Percentiles rank a stretch among this genome's conserved stretches.
Conservation (phyloP, 1,140 invertebrate genomes). For the Papilio xuthus region DNA sequence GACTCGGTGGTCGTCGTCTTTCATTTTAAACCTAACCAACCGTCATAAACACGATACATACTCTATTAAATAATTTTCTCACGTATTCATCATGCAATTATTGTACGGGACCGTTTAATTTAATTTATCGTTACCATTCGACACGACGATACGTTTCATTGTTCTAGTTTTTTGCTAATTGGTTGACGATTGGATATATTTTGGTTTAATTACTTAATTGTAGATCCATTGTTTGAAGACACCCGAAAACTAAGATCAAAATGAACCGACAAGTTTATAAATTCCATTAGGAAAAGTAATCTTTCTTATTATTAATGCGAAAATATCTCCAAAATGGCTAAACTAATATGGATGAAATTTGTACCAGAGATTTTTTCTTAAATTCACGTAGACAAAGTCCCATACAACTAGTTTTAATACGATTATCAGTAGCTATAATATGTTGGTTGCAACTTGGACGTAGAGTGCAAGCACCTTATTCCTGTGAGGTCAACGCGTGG, state of each 20-base stretch:
- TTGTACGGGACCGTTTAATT: slow-evolving; percentile 26
- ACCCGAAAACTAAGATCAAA: not conserved
- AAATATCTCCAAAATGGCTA: no score
- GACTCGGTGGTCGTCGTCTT: slow-evolving; percentile 39
- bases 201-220: slow-evolving; percentile 22
- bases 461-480: slow-evolving; percentile 50
- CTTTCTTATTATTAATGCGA: not conserved
- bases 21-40: slow-evolving; percentile 35
- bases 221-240: not conserved
- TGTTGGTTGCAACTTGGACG: not conserved
- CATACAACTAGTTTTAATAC: no score
- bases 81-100: slow-evolving; percentile 19
- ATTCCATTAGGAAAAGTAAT: not conserved
- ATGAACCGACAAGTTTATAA: not conserved
- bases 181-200: not conserved
- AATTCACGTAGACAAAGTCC: not conserved
- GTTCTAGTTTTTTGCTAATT: slow-evolving; percentile 15
- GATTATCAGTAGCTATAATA: not conserved
- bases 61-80: slow-evolving; percentile 21
- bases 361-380: no score
- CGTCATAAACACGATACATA: slow-evolving; percentile 35
- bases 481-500: slow-evolving; percentile 67
- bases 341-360: no score
- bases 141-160: not conserved
- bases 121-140: slow-evolving; percentile 15